Percentiles rank a stretch among this genome's conserved stretches.
Evolutionary conservation across 2,113 vertebrate genomes (phyloP).

Genomic region (Eulemur macaco): DNA sequence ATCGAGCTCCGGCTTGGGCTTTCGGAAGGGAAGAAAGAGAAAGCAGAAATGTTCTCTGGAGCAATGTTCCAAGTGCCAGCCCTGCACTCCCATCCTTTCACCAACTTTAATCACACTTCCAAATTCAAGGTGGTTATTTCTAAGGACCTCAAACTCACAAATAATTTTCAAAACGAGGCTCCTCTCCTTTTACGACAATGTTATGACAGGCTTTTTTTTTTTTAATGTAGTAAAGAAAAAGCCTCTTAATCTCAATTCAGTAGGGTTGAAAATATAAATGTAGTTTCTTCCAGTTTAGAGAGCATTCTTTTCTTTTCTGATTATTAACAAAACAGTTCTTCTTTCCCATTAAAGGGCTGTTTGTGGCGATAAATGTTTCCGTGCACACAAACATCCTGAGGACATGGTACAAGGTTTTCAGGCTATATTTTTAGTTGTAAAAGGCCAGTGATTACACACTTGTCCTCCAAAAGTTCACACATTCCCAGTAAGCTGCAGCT

Average conservation of each 20-base stretch:
- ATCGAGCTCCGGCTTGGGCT: background rate
- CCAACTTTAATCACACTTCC: slow-evolving; percentile 15
- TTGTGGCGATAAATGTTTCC: background rate
- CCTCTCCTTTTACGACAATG: background rate
- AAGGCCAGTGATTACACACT: slow-evolving; percentile 6
- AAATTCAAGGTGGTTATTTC: slow-evolving; percentile 55
- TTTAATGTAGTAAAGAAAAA: background rate
- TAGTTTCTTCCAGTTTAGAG: slow-evolving; percentile 7
- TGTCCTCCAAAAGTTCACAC: slow-evolving; percentile 43
- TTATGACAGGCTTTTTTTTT: slow-evolving; percentile 4
- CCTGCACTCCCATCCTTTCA: background rate
- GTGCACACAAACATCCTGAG: background rate
- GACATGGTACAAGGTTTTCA: background rate
- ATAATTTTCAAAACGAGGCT: slow-evolving; percentile 33
- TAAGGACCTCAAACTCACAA: slow-evolving; percentile 24
- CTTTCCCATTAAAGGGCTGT: background rate
- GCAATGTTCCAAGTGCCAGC: background rate
- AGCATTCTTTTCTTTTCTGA: background rate
- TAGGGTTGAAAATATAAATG: slow-evolving; percentile 4
- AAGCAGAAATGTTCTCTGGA: background rate
- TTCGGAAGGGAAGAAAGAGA: background rate
- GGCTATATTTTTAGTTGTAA: background rate
- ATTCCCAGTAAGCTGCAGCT: background rate
- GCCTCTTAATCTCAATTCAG: background rate
- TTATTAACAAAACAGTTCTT: background rate